A percentile compares a stretch with the other conserved stretches of the same genome.
phyloP scores from a whole-genome alignment of 1,140 invertebrate species.

The Cardiocondyla obscurior region DNA sequence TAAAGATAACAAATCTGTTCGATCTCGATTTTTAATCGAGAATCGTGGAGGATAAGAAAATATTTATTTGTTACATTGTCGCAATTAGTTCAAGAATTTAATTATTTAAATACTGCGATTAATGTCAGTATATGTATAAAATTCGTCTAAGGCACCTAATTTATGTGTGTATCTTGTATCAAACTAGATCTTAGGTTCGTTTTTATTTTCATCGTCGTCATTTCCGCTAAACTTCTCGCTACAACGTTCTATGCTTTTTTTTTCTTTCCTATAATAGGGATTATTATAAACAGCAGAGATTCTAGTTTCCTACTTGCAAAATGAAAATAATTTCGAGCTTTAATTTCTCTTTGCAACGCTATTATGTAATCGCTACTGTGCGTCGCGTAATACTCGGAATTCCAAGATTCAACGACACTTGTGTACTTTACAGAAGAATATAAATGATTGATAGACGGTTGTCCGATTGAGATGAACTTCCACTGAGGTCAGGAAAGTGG shows the following conservation, averaged over 20 bases:
- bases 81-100: conserved; percentile 8
- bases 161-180: neutral
- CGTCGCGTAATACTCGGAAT: neutral
- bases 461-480: conserved; percentile 14
- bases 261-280: neutral
- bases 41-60: conserved; percentile 45
- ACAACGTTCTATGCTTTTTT: neutral
- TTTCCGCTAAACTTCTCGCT: neutral
- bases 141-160: conserved; percentile 24
- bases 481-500: conserved; percentile 88
- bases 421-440: conserved; percentile 4
- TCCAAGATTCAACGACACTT: conserved; percentile 17
- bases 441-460: conserved; percentile 48
- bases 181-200: conserved; percentile 5
- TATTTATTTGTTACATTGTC: conserved; percentile 45
- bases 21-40: neutral
- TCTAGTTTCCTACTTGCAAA: conserved; percentile 25
- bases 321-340: neutral
- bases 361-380: neutral
- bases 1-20: conserved; percentile 11
- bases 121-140: conserved; percentile 37
- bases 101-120: conserved; percentile 21
- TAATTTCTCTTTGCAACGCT: neutral
- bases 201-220: conserved; percentile 4
- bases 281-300: conserved; percentile 25